Evolutionary conservation across 53 echinoderm and acorn worm species (phyloP).

Genomic region (Holothuria leucospilota): DNA sequence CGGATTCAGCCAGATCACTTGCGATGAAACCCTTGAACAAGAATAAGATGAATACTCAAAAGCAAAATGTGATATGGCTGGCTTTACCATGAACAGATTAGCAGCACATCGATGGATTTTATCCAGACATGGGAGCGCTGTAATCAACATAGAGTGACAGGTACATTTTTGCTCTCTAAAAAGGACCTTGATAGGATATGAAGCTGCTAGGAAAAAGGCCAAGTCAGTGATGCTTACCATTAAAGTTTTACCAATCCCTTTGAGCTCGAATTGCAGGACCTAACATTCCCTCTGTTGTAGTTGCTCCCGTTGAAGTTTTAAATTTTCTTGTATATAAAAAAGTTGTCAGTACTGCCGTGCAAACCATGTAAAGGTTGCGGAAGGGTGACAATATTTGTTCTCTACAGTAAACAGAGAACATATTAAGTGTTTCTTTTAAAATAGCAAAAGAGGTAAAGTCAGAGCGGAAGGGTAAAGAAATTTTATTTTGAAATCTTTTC

Average conservation of each 20-base stretch:
- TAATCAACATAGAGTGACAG: constrained; percentile 59
- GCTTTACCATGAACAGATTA: constrained; percentile 60
- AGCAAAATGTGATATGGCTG: constrained; percentile 65
- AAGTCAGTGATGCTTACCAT: constrained; percentile 31
- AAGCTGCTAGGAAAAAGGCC: constrained; percentile 10
- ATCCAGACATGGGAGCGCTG: constrained; percentile 49
- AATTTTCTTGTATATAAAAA: neutral
- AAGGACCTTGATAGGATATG: constrained; percentile 36
- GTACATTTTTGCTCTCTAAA: constrained; percentile 14
- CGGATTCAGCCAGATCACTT: constrained; percentile 60
- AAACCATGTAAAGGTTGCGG: constrained; percentile 4
- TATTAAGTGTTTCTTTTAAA: constrained; percentile 2
- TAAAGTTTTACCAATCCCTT: constrained; percentile 50
- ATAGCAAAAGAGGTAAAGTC: neutral
- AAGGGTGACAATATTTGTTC: constrained; percentile 8
- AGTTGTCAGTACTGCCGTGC: neutral
- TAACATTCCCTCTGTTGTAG: constrained; percentile 39
- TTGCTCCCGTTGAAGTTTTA: constrained; percentile 3
- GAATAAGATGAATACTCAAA: constrained; percentile 64
- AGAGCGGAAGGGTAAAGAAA: constrained; percentile 18
- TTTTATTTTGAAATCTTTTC: neutral
- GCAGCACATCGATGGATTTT: constrained; percentile 59
- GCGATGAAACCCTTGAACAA: constrained; percentile 70
- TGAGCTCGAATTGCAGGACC: neutral
- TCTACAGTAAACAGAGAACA: neutral